Evolutionary conservation across 2,888 invertebrate genomes (phyloP).

Genomic region (Drosophila quinaria): DNA sequence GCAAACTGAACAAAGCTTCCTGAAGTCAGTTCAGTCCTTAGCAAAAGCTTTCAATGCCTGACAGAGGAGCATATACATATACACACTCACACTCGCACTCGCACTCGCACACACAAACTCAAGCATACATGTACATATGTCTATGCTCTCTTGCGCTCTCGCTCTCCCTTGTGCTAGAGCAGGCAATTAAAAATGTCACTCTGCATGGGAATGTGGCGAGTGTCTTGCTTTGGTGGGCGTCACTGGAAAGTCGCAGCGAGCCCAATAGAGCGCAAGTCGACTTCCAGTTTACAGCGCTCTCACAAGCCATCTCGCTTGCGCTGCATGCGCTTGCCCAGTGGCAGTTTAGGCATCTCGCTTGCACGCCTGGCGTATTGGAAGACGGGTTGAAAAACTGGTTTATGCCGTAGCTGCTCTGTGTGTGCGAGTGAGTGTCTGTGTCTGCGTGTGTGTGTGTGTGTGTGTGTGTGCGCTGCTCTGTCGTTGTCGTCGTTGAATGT

Average conservation of each 20-base stretch:
- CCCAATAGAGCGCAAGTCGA: constrained; percentile 81
- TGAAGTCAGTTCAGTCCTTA: constrained; percentile 34
- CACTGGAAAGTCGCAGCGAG: constrained; percentile 74
- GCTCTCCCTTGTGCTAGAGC: constrained; percentile 39
- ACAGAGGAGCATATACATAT: background rate
- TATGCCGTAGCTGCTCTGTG: constrained; percentile 13
- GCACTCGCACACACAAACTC: background rate
- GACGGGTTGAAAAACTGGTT: constrained; percentile 77
- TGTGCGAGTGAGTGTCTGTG: constrained; percentile 6
- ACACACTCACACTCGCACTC: background rate
- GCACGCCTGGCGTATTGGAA: constrained; percentile 51
- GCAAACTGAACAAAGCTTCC: constrained; percentile 76
- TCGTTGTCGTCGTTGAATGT: constrained; percentile 33
- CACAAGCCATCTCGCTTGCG: constrained; percentile 45
- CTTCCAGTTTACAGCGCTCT: constrained; percentile 67
- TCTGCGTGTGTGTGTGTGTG: constrained; percentile 14
- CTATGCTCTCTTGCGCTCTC: constrained; percentile 15
- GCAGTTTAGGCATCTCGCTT: constrained; percentile 43
- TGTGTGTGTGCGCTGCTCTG: constrained; percentile 20
- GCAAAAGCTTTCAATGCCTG: constrained; percentile 30
- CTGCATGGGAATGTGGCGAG: constrained; percentile 69
- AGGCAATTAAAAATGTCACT: constrained; percentile 83
- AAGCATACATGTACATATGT: background rate
- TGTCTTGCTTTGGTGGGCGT: constrained; percentile 72
- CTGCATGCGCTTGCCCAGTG: constrained; percentile 2